Evolutionary conservation across 2,888 invertebrate species (phyloP), one percentile per base, ranked within the genome.

Genomic region (Atethmia centrago): DNA sequence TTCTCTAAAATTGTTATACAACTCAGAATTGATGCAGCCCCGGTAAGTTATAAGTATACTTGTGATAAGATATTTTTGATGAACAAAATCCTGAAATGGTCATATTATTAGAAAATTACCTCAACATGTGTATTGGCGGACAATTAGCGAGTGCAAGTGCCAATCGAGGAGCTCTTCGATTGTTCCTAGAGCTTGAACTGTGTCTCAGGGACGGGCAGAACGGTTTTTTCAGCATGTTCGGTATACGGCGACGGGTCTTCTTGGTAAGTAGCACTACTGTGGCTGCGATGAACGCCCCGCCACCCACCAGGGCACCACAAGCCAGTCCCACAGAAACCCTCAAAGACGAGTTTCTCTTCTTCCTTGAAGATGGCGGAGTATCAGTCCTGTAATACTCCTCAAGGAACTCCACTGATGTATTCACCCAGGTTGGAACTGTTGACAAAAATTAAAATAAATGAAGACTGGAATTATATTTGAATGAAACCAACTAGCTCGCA

Each of bases 261-360:
- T 95, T 95, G 0, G 97, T 97, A 28, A 98, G 97, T 3, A 98
- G 93, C 0, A 98, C 97, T 16, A 97, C 97, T 74, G 97, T 97
- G 2, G 96, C 96, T 53, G 97, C 95, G 91, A 97, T 86, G 96
- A 97, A 83, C 93, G 97, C 93, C 91, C 97, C 86, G 92, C 97
- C 89, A 92, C 97, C 91, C 92, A 95, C 93, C 4, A 95, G 70
- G 0, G 93, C 96, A 0, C 95, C 95, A 80, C 95, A 95, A 0
- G 95, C 95, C 40, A 96, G 81, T 0, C 96, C 96, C 3, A 97
- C 92, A 3, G 95, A 95, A 0, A 96, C 93, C 31, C 91, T 96
- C 3, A 97, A 94, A 0, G 97, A 96, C 69, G 97, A 93, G 80
- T 94, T 95, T 0, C 94, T 88, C 83, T 95, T 95, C 89, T 95